Base-by-base conservation (phyloP, 2,797 vertebrate species). In the Lacerta bilineata region DNA sequence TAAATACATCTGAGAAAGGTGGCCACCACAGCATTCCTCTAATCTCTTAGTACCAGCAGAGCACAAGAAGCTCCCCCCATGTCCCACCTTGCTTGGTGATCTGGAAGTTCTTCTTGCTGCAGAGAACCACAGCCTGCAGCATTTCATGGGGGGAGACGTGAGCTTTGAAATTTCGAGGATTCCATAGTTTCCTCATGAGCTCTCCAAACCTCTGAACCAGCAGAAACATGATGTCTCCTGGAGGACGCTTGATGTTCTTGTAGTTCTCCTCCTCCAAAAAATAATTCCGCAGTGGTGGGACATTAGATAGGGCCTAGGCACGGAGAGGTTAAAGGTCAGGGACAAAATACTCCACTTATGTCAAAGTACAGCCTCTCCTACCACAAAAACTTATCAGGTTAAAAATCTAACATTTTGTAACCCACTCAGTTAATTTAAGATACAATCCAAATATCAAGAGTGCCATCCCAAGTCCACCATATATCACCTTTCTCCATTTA, bases 41-140 rank as follows among this genome's bases (percentile, higher is more conserved):
- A 18, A 8, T 43, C n/a, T 20, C 68, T 50, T 6, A 50, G 13
- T 6, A 27, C 39, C 64, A 9, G 27, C n/a, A 27, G 20, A 55
- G 15, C 36, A 23, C 59, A 5, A 20, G 18, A 25, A 33, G 27
- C 20, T 1, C 29, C 55, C n/a, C 5, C 25, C 39, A 29, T 0
- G 50, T 5, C 92, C 83, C 68, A 98, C 98, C 99, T 95, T 99
- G 99, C 90, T 99, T 99, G 88, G 99, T 99, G 95, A 99, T 99
- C 96, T 99, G 99, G 94, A 99, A 99, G 92, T 97, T 99, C 95
- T 99, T 99, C 97, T 99, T 99, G 96, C 98, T 99, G 97, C 99
- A 99, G 8, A 99, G 97, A 55, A 99, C 99, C 59, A 99, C 99
- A 0, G 99, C 99, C 95, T 99, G 99, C 89, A 99, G 96, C 99